Evolutionary conservation across 2,888 invertebrate species (phyloP), one percentile per base, ranked within the genome.

Genomic region (Gortyna flavago): DNA sequence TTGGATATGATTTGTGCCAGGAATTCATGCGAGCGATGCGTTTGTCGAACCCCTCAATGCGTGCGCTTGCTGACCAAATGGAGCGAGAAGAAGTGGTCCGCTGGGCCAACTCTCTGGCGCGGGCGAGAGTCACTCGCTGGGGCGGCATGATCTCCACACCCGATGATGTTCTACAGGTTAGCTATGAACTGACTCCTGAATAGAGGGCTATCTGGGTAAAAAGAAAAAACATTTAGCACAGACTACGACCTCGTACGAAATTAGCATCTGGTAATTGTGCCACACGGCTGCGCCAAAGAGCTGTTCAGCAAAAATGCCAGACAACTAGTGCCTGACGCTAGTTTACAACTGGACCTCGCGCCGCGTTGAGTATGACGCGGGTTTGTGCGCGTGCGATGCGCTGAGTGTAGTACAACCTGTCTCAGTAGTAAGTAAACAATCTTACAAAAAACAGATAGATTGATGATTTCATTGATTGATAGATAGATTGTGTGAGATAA

Each of bases 101-200:
- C 90, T 99, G 99, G 99, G 98, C 99, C 67, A 98, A 97, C 88
- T 98, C 98, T 0, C 95, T 99, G 68, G 97, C 98, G 0, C 96
- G 98, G 67, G 99, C 99, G 32, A 97, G 99, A 80, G 99, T 99
- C 66, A 99, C 99, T 1, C 97, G 99, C 78, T 99, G 99, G 99
- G 99, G 99, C 75, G 99, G 99, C 76, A 99, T 99, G 99, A 99
- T 99, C 91, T 99, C 99, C 48, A 99, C 99, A 21, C 99, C 99
- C 0, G 99, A 99, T 93, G 99, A 99, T 94, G 98, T 99, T 73
- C 96, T 99, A 88, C 99, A 99, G 97, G 98, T 98, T 2, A 57
- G 61, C 41, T 35, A n/a, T 51, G 25, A n/a, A 51, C 35, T 2
- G 0, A 35, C 6, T 35, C 1, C 68, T 32, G 25, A 68, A 68